Conservation (phyloP, 2,113 vertebrate genomes). For the Megaceryle torquata region DNA sequence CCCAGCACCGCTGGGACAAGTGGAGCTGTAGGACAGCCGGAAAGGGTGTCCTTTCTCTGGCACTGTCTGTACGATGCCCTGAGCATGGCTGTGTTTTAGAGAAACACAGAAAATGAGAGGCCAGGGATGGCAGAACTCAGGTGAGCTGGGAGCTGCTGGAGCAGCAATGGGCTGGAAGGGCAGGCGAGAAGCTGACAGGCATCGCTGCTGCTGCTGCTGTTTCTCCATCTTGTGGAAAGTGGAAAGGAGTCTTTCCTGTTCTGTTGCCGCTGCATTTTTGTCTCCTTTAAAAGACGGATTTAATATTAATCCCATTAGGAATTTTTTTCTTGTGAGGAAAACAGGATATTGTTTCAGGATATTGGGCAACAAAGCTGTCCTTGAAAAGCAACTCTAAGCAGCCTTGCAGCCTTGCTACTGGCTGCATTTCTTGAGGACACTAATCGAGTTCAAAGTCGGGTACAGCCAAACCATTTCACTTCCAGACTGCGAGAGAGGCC, state of each 20-base stretch:
- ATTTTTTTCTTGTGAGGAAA: slow-evolving; percentile 46
- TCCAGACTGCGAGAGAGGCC: background rate
- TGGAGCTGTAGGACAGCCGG: background rate
- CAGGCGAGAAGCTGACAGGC: background rate
- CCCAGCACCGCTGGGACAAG: background rate
- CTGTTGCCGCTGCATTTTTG: background rate
- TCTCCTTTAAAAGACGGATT: slow-evolving; percentile 42
- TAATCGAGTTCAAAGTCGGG: background rate
- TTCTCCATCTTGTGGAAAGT: background rate
- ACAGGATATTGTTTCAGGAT: slow-evolving; percentile 64
- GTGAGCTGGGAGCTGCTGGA: background rate
- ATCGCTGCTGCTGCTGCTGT: background rate
- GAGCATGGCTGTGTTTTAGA: background rate
- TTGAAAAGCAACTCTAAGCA: slow-evolving; percentile 40
- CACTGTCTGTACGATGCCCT: background rate
- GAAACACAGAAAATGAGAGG: background rate
- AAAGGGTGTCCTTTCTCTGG: background rate
- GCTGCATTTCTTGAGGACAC: background rate
- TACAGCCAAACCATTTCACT: background rate
- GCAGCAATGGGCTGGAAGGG: background rate
- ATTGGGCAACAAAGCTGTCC: slow-evolving; percentile 55
- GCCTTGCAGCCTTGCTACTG: background rate
- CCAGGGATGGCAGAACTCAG: background rate
- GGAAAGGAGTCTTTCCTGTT: background rate
- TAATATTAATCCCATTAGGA: slow-evolving; percentile 57